Evolutionary conservation across 2,888 invertebrate species (phyloP), one percentile per base, ranked within the genome.

Genomic region (Polydrusus pterygomalis): DNA sequence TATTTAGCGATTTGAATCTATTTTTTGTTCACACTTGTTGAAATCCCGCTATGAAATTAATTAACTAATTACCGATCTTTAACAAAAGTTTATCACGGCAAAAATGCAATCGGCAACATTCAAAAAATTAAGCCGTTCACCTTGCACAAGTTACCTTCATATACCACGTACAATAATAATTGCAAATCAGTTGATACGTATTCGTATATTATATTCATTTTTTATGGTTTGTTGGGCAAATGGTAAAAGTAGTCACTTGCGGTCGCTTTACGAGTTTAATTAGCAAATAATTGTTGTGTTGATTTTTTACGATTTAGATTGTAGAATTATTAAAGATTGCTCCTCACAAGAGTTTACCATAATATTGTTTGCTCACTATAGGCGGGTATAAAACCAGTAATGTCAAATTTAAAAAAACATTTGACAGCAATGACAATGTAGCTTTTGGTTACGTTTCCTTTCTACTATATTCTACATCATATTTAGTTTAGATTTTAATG

Each of bases 91-190:
- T 40, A 15, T 64, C 20, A 2, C 25, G 54, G 20, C 20, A 34
- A 34, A 67, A 47, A 67, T 47, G 47, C 17, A 15, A 47, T 47
- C 17, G 13, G 25, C 25, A 34, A 34, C 38, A 13, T 64, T 40
- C 8, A 56, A 68, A 68, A 68, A 68, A 43, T 2, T 15, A 58
- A 70, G 62, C 70, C 43, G 71, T 18, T 63, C 13, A 25, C 71
- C 71, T 71, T 71, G 71, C 71, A 71, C 51, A 63, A 71, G 20
- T 63, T 71, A 20, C 63, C 62, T 71, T 71, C 70, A 70, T 70
- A 70, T 62, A 63, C 63, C 63, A 63, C 71, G 71, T 54, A 11
- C 71, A 38, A 60, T 40, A 62, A 51, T 63, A 63, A 71, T 63
- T 71, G 63, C 63, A 71, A 54, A 54, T 71, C 71, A 40, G 63